phyloP scores from a whole-genome alignment of 2,797 vertebrate genomes.

The Chaetodon trifasciatus region DNA sequence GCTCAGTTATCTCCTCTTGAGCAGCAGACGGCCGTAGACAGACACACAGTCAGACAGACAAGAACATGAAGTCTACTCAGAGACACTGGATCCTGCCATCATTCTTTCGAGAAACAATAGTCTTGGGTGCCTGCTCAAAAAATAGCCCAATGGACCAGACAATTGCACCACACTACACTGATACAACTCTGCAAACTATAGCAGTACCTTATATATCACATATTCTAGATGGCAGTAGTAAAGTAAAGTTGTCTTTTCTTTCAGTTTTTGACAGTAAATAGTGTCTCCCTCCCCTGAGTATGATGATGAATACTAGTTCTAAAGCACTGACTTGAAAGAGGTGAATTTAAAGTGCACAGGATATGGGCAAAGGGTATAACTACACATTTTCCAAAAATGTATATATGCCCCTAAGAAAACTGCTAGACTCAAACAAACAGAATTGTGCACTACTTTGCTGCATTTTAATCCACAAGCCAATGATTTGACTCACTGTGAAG shows the following conservation, averaged over 20 bases:
- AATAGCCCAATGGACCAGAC: neutral
- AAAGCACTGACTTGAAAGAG: neutral
- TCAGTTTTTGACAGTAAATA: neutral
- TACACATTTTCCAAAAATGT: neutral
- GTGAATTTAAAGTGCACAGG: neutral
- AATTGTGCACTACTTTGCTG: neutral
- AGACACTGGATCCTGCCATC: constrained; percentile 1
- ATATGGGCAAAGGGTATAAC: neutral
- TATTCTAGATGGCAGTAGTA: neutral
- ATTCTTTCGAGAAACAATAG: constrained; percentile 3
- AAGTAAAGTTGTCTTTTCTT: neutral
- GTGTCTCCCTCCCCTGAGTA: neutral
- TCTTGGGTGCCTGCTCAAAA: neutral
- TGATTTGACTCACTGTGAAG: neutral
- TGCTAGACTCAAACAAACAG: neutral
- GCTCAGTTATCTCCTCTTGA: constrained; percentile 48
- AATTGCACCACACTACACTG: neutral
- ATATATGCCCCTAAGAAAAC: neutral
- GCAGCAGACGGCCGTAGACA: constrained; percentile 21
- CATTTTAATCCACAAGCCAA: neutral
- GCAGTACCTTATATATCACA: neutral
- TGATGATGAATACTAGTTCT: neutral
- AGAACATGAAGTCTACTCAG: constrained; percentile 20
- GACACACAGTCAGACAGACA: neutral
- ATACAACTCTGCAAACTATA: neutral